Evolutionary conservation across 2,113 vertebrate species (phyloP).

Genomic region (Phrynosoma blainvillii): DNA sequence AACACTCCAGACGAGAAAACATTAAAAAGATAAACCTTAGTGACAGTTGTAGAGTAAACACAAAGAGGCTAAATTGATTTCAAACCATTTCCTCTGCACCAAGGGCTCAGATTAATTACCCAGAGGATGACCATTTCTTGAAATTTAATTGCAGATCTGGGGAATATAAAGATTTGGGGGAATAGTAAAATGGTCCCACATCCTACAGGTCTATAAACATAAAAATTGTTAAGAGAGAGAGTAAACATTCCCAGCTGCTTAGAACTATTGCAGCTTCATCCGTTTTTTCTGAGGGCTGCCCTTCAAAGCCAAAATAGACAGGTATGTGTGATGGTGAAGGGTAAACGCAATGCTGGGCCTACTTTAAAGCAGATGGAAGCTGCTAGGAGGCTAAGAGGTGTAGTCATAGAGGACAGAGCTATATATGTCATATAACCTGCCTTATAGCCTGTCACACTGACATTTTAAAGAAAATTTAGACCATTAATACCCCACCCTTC

Average conservation of each 20-base stretch:
- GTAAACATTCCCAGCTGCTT: no score
- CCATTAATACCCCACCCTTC: no score
- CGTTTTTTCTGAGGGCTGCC: not conserved
- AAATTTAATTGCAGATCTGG: slow-evolving; percentile 26
- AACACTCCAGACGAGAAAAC: slow-evolving; percentile 60
- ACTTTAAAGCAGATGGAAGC: not conserved
- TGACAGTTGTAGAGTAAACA: slow-evolving; percentile 26
- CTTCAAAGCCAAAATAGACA: not conserved
- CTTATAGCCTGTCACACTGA: no score
- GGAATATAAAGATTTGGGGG: slow-evolving; percentile 3
- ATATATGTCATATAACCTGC: no score
- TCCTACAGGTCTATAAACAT: not conserved
- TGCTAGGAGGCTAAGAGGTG: not conserved
- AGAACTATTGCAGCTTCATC: not conserved
- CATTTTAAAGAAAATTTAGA: no score
- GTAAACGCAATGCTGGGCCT: no score
- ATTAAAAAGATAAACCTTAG: slow-evolving; percentile 22
- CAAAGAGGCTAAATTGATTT: slow-evolving; percentile 34
- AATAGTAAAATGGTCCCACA: not conserved
- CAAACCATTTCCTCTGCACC: slow-evolving; percentile 8
- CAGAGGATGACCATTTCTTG: slow-evolving; percentile 18
- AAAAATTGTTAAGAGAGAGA: not conserved
- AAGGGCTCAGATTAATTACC: slow-evolving; percentile 14
- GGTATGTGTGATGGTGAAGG: no score
- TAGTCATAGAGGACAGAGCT: no score